These are phyloP conservation scores for Microplitis mediator DNA, from an alignment of 1,140 invertebrate species.

Conservation along the genomic window DNA sequence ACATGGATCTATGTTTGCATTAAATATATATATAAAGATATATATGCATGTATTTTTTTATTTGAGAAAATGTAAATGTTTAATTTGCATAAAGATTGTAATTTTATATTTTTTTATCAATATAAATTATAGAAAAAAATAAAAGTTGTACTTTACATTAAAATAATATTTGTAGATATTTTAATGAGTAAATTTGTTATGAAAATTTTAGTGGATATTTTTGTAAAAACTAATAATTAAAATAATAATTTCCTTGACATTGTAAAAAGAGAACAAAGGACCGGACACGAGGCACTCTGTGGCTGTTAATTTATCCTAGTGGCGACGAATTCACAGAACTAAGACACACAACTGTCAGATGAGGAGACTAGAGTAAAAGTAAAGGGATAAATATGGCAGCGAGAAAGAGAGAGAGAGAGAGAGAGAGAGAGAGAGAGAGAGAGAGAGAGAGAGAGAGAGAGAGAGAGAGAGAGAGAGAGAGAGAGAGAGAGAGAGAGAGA, in stretches of 20 bases:
- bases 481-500: neutral
- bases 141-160: too few species aligned
- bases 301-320: constrained; percentile 26
- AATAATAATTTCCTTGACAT: constrained; percentile 32
- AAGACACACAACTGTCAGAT: neutral
- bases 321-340: neutral
- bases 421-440: neutral
- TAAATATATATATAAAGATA: too few species aligned
- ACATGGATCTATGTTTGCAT: neutral
- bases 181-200: too few species aligned
- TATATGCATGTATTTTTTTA: too few species aligned
- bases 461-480: constrained; percentile 35
- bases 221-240: constrained; percentile 21
- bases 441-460: neutral
- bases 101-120: too few species aligned
- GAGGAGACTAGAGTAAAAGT: neutral
- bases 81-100: too few species aligned
- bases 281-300: constrained; percentile 2
- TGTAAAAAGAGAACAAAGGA: constrained; percentile 10
- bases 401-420: constrained; percentile 35
- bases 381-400: neutral
- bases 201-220: too few species aligned
- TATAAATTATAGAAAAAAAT: too few species aligned
- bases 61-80: too few species aligned
- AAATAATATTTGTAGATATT: too few species aligned